phyloP scores from a whole-genome alignment of 2,113 vertebrate species.

The Beaufortia kweichowensis region DNA sequence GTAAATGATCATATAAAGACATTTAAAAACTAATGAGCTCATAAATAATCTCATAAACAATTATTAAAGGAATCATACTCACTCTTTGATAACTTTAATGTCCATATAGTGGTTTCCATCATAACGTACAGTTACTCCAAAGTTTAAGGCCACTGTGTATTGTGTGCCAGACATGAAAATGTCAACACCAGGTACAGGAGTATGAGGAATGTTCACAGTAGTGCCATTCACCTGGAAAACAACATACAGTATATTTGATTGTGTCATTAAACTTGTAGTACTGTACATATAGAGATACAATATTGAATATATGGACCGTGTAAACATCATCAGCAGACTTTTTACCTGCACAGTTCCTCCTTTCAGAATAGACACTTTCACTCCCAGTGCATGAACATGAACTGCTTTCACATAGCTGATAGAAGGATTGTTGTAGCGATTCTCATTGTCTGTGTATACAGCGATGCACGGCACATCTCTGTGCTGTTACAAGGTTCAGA shows the following conservation, averaged over 20 bases:
- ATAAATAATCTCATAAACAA: background rate
- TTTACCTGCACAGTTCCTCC: conserved; percentile 74
- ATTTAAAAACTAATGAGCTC: conserved; percentile 32
- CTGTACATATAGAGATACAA: background rate
- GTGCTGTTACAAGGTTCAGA: conserved; percentile 68
- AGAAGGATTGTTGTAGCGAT: conserved; percentile 65
- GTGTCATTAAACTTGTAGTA: background rate
- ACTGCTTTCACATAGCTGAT: conserved; percentile 76
- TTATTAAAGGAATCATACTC: conserved; percentile 46
- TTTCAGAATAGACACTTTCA: conserved; percentile 76
- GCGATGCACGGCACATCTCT: conserved; percentile 62
- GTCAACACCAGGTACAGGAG: conserved; percentile 44
- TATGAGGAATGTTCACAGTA: conserved; percentile 54
- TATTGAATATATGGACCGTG: background rate
- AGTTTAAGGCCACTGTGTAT: conserved; percentile 58
- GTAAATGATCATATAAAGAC: conserved; percentile 1
- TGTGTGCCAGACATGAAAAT: conserved; percentile 54
- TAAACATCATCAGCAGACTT: background rate
- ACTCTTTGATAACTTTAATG: conserved; percentile 75
- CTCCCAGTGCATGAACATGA: conserved; percentile 64
- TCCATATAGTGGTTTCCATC: conserved; percentile 76
- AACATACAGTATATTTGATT: background rate
- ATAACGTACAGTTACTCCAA: conserved; percentile 75
- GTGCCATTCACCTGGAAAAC: conserved; percentile 55
- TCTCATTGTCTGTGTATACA: conserved; percentile 73